Base-by-base conservation (phyloP, 2,797 vertebrate genomes). In the Liparis tanakae region DNA sequence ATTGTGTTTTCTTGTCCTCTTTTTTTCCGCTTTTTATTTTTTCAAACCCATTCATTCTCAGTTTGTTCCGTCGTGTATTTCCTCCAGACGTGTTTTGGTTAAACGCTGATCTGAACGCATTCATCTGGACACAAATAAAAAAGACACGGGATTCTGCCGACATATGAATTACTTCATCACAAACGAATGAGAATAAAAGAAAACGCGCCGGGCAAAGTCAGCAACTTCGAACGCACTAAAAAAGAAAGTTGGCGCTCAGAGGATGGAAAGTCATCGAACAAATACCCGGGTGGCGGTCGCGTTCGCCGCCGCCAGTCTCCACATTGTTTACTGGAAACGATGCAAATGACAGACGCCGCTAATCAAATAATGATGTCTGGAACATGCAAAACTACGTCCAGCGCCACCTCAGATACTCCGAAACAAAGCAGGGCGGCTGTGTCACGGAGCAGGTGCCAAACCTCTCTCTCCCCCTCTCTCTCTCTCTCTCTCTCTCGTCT, bases 301-400 rank as follows among this genome's bases (percentile, higher is more conserved):
- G 12, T 3, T 4, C 7, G 10, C 54, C 37, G 22, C 10, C 3
- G 10, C 17, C 7, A 0, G 25, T n/a, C 25, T 30, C 4, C 15
- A 25, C 10, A 20, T 20, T n/a, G 22, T 2, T 30, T 4, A 1
- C 15, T 53, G 13, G 46, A 36, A 67, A 33, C 54, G 9, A 43
- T 72, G 67, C 54, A 82, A 77, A 82, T 48, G 6, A 61, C n/a
- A 63, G 10, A 1, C 1, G 15, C 13, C 57, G 17, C 25, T 67
- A 70, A 65, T 59, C 57, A 72, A 76, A 79, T 58, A 1, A 17
- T 41, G 18, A 33, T 4, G 2, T 50, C 39, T 50, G 6, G 8
- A n/a, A 20, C 2, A 7, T 15, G 13, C 34, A 33, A 48, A 63
- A 22, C 1, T 5, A 1, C 18, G 20, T 77, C 48, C 33, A 4